Base-by-base conservation (phyloP, 1,140 invertebrate species). In the Nephotettix cincticeps region DNA sequence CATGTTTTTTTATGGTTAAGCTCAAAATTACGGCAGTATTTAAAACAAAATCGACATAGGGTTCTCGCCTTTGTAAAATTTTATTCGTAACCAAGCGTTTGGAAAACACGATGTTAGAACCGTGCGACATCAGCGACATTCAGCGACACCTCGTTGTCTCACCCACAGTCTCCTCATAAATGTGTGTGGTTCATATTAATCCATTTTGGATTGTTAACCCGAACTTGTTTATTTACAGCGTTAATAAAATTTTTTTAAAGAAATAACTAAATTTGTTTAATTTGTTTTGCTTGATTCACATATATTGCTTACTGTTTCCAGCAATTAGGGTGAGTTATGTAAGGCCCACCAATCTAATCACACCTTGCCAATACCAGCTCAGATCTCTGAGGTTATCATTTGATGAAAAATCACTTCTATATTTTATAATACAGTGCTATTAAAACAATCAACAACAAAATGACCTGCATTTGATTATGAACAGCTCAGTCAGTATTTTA, bases 171-270 rank as follows among this genome's bases (percentile, higher is more conserved):
- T 51, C 47, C 47, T 51, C 47, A 19, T 51, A 51, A n/a, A 51
- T 19, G 21, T 51, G 47, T 51, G 47, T 51, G 47, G 47, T 23
- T 51, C 47, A 51, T 23, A 51, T 23, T 51, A 23, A 51, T n/a
- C 17, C 21, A n/a, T 23, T 19, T 23, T 51, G 17, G 47, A 23
- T 19, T 51, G 17, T n/a, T 51, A 19, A 51, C 47, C 47, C 47
- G 21, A 51, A 51, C 47, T 51, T 51, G 47, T 51, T 51, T 51
- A 51, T 51, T 51, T 51, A 51, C 47, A 51, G 47, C 47, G 21
- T 51, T 23, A 51, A 51, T 51, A 51, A 51, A 51, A n/a, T 51
- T 51, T 51, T 51, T 51, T 51, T 19, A 51, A 23, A 51, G 21
- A 51, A n/a, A 19, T 19, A 51, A 51, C 6, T 4, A n/a, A 19